phyloP scores from a whole-genome alignment of 2,113 vertebrate genomes.

The Marmota flaviventris region DNA sequence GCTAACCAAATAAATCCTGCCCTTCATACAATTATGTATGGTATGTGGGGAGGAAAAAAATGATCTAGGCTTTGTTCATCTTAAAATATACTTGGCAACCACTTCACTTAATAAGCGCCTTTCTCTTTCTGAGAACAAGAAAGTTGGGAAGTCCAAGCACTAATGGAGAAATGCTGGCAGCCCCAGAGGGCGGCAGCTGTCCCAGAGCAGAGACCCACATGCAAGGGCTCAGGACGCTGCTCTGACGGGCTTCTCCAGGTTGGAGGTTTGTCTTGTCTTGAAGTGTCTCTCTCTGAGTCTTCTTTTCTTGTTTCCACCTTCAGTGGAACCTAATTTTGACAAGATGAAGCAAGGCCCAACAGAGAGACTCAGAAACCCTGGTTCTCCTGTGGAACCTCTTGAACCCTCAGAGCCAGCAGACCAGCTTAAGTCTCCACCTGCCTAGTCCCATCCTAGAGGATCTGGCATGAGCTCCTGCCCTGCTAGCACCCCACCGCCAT shows the following conservation, averaged over 20 bases:
- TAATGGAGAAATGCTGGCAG: not conserved
- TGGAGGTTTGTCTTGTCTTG: not conserved
- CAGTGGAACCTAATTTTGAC: not conserved
- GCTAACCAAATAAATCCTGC: conserved; percentile 81
- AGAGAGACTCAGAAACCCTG: not conserved
- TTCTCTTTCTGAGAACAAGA: conserved; percentile 77
- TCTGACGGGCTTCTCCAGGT: not conserved
- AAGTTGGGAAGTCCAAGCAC: conserved; percentile 53
- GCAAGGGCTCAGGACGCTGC: fast-evolving
- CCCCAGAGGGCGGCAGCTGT: not conserved
- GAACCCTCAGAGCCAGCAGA: not conserved
- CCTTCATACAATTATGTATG: conserved; percentile 77
- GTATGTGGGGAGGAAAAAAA: conserved; percentile 76
- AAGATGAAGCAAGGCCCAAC: not conserved
- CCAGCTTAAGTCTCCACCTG: not conserved
- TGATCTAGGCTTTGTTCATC: conserved; percentile 79
- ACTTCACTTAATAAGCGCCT: conserved; percentile 80
- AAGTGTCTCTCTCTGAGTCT: not conserved
- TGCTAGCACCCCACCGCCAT: not conserved
- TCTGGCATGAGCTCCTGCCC: not conserved
- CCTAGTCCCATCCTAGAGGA: not conserved
- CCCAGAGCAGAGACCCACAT: not conserved
- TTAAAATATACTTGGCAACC: conserved; percentile 82
- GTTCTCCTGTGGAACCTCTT: fast-evolving
- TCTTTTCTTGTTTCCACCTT: not conserved